phyloP scores from a whole-genome alignment of 35 echinoderm and acorn worm species.

The Stichopus chloronotus region DNA sequence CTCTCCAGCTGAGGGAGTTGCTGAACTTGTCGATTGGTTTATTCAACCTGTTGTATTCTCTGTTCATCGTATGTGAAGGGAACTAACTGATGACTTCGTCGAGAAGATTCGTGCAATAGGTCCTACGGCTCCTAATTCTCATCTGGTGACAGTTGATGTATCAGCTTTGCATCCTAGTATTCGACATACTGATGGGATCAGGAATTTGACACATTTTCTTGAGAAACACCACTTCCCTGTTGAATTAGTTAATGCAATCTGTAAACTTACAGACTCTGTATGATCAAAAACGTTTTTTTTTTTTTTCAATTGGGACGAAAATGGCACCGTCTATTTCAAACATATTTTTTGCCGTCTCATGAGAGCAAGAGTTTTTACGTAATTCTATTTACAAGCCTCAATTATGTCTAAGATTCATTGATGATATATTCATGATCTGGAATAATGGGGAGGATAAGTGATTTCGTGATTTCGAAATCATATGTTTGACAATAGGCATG shows the following conservation, averaged over 20 bases:
- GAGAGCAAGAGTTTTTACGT: too few species aligned
- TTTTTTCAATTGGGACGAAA: too few species aligned
- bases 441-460: too few species aligned
- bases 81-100: neutral
- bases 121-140: neutral
- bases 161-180: neutral
- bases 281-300: neutral
- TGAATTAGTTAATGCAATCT: neutral
- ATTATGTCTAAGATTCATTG: too few species aligned
- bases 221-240: neutral
- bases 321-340: too few species aligned
- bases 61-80: neutral
- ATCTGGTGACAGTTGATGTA: neutral
- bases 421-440: too few species aligned
- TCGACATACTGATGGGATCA: neutral
- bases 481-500: too few species aligned
- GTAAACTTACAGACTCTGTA: neutral
- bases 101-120: neutral
- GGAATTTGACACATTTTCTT: neutral
- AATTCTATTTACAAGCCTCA: too few species aligned
- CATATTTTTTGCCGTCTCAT: too few species aligned
- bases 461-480: too few species aligned
- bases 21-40: neutral
- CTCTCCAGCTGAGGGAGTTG: neutral
- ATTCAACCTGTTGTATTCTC: neutral